Conservation (phyloP, 2,113 vertebrate genomes). For the Fulmarus glacialis region DNA sequence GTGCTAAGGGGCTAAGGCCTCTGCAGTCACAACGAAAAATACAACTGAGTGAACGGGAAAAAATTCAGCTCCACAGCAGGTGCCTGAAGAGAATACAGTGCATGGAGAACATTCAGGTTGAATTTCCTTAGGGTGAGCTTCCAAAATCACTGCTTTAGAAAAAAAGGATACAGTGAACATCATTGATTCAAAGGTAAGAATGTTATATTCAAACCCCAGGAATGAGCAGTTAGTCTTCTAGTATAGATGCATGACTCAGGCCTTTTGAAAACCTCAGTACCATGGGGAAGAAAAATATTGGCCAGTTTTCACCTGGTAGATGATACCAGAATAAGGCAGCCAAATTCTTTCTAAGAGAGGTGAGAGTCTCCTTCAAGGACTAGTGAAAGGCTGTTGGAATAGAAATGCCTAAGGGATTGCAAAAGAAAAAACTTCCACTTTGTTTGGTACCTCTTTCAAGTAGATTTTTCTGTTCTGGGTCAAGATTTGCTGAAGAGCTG, state of each 20-base stretch:
- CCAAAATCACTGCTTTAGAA: background rate
- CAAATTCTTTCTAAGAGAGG: background rate
- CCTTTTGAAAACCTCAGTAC: background rate
- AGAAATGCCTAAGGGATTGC: background rate
- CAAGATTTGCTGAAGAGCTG: background rate
- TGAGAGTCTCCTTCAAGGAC: background rate
- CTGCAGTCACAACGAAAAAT: background rate
- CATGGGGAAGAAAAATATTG: fast-evolving
- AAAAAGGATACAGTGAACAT: background rate
- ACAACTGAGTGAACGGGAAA: background rate
- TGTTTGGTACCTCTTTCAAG: background rate
- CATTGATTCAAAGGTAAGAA: background rate
- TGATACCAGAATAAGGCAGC: background rate
- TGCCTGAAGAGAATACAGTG: background rate
- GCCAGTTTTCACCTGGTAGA: background rate
- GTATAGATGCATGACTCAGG: background rate
- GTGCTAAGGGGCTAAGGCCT: background rate
- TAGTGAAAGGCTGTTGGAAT: background rate
- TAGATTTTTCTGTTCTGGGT: background rate
- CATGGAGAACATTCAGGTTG: background rate
- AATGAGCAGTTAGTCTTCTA: background rate
- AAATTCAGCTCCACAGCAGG: background rate
- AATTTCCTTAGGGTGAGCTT: background rate
- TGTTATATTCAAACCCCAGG: background rate
- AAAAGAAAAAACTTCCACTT: background rate